Evolutionary conservation across 2,888 invertebrate genomes (phyloP).

Genomic region (Rhopalosiphum nymphaeae): DNA sequence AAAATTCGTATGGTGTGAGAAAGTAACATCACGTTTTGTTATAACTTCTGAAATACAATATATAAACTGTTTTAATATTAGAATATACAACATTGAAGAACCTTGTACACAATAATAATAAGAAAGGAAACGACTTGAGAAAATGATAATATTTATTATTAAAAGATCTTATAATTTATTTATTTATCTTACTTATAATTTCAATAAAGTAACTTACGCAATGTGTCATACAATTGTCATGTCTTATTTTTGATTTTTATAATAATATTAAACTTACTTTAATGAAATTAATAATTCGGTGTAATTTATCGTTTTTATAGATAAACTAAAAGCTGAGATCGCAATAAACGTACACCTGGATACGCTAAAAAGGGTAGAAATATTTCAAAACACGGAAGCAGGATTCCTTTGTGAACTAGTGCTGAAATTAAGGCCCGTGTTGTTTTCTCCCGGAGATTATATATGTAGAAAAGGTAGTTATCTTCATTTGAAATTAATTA

Average conservation of each 20-base stretch:
- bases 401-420: slow-evolving; percentile 98
- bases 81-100: background rate
- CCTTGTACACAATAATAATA: background rate
- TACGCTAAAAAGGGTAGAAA: slow-evolving; percentile 96
- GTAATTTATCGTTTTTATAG: slow-evolving; percentile 70
- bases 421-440: slow-evolving; percentile 91
- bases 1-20: background rate
- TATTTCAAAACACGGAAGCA: slow-evolving; percentile 99
- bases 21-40: slow-evolving; percentile 28
- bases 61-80: slow-evolving; percentile 32
- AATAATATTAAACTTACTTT: background rate
- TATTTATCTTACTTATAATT: background rate
- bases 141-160: background rate
- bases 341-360: slow-evolving; percentile 99
- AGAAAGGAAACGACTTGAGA: background rate
- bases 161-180: background rate
- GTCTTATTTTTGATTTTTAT: background rate
- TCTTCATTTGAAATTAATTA: background rate
- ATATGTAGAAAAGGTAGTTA: slow-evolving; percentile 97
- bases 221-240: background rate
- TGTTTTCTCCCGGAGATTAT: slow-evolving; percentile 98
- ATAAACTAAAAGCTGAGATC: slow-evolving; percentile 98
- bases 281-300: background rate
- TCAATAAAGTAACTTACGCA: background rate
- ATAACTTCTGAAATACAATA: background rate